Evolutionary conservation across 2,113 vertebrate species (phyloP).

Genomic region (Pterocles orientalis): DNA sequence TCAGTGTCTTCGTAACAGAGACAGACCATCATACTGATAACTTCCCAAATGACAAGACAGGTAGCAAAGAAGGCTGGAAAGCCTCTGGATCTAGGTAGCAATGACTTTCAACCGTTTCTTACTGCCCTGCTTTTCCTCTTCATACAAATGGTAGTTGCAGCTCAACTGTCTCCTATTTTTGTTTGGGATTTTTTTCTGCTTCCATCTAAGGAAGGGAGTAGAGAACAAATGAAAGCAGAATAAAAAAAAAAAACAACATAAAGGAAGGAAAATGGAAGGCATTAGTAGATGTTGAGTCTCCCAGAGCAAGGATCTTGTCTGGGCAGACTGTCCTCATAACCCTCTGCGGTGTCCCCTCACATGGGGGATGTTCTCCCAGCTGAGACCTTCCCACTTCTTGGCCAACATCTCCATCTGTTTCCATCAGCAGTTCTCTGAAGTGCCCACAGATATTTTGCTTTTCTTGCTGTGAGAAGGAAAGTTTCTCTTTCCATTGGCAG

Average conservation of each 20-base stretch:
- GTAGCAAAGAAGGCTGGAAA: neutral
- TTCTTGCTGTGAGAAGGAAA: conserved; percentile 48
- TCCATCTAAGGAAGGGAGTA: neutral
- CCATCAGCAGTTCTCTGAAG: conserved; percentile 36
- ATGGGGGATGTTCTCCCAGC: neutral
- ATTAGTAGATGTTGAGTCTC: neutral
- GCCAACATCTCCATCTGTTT: conserved; percentile 46
- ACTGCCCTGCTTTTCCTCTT: neutral
- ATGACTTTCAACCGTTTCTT: neutral
- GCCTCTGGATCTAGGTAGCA: neutral
- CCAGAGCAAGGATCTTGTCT: neutral
- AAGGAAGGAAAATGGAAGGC: neutral
- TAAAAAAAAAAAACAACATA: neutral
- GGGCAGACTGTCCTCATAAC: neutral
- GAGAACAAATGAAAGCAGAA: neutral
- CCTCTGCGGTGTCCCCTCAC: neutral
- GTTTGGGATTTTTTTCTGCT: neutral
- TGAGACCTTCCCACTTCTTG: neutral
- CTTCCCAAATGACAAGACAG: neutral
- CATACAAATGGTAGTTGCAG: neutral
- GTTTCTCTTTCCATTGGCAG: conserved; percentile 58
- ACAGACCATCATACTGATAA: neutral
- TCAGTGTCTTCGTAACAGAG: neutral
- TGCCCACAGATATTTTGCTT: neutral
- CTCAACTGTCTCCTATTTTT: neutral